Percentiles rank a stretch among this genome's conserved stretches.
phyloP scores from a whole-genome alignment of 2,888 invertebrate species.

The Anticlea derivata region DNA sequence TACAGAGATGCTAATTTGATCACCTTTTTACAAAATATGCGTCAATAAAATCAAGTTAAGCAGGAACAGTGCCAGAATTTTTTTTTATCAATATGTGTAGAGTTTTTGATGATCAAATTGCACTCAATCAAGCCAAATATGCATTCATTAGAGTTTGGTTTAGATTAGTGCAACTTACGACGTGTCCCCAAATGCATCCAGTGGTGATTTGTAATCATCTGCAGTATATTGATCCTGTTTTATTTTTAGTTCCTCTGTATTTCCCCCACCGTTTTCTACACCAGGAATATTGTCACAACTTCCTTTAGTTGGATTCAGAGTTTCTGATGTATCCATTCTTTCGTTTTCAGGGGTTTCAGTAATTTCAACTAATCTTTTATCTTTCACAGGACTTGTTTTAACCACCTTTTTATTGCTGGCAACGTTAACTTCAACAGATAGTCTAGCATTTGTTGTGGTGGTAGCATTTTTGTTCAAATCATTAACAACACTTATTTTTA shows the following conservation, averaged over 20 bases:
- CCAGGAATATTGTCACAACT: slow-evolving; percentile 4
- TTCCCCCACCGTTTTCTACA: slow-evolving; percentile 39
- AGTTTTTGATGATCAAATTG: slow-evolving; percentile 18
- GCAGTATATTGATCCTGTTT: slow-evolving; percentile 29
- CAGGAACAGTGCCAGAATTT: too few species aligned
- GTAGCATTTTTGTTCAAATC: slow-evolving; percentile 48
- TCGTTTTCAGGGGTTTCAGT: slow-evolving; percentile 14
- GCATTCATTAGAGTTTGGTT: not conserved
- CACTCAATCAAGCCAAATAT: slow-evolving; percentile 16
- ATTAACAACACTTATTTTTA: slow-evolving; percentile 60
- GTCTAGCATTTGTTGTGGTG: slow-evolving; percentile 36
- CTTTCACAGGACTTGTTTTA: slow-evolving; percentile 42
- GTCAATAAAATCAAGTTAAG: too few species aligned
- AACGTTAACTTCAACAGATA: slow-evolving; percentile 63
- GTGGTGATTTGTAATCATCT: slow-evolving; percentile 71
- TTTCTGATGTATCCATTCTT: slow-evolving; percentile 10
- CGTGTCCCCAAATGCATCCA: slow-evolving; percentile 61
- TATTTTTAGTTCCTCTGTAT: slow-evolving; percentile 16
- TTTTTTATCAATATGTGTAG: too few species aligned
- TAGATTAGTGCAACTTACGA: slow-evolving; percentile 54
- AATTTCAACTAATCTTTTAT: slow-evolving; percentile 26
- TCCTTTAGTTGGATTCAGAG: slow-evolving; percentile 1
- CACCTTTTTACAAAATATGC: slow-evolving; percentile 1
- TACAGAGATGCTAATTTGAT: slow-evolving; percentile 15
- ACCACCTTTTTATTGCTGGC: slow-evolving; percentile 61